These are phyloP conservation scores for Lasaia peninsularis DNA, from an alignment of 1,140 invertebrate genomes.

Conservation along the genomic window DNA sequence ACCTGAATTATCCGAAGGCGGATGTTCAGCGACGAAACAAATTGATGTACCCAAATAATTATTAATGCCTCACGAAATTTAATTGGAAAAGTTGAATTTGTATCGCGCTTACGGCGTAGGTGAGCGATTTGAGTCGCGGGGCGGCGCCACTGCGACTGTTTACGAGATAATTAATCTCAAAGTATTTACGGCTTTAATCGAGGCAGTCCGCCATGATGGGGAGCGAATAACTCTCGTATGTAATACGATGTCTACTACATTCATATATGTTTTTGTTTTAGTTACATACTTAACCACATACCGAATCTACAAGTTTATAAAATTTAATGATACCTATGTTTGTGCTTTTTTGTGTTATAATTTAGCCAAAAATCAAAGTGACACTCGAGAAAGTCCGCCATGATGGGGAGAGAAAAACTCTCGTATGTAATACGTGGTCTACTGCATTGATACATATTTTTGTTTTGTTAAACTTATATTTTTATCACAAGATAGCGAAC, in stretches of 20 bases:
- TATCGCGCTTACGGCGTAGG: slow-evolving; percentile 74
- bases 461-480: too few relatives aligned
- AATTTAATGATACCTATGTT: too few relatives aligned
- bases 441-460: too few relatives aligned
- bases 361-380: too few relatives aligned
- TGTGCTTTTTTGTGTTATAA: too few relatives aligned
- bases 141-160: slow-evolving; percentile 63
- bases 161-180: slow-evolving; percentile 77
- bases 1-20: slow-evolving; percentile 39
- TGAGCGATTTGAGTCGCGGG: slow-evolving; percentile 66
- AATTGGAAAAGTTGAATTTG: slow-evolving; percentile 79
- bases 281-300: background rate
- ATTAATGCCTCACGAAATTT: slow-evolving; percentile 79
- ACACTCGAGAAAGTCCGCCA: too few relatives aligned
- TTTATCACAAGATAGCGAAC: too few relatives aligned
- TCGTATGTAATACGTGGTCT: too few relatives aligned
- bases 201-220: slow-evolving; percentile 61
- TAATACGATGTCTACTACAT: slow-evolving; percentile 25
- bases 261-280: background rate
- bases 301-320: too few relatives aligned
- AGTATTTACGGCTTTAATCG: slow-evolving; percentile 77
- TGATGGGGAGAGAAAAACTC: too few relatives aligned
- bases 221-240: slow-evolving; percentile 62
- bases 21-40: slow-evolving; percentile 72
- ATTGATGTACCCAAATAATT: slow-evolving; percentile 80